Percentiles rank a stretch among this genome's conserved stretches.
phyloP scores from a whole-genome alignment of 2,888 invertebrate species.

The Xanthorhoe designata region DNA sequence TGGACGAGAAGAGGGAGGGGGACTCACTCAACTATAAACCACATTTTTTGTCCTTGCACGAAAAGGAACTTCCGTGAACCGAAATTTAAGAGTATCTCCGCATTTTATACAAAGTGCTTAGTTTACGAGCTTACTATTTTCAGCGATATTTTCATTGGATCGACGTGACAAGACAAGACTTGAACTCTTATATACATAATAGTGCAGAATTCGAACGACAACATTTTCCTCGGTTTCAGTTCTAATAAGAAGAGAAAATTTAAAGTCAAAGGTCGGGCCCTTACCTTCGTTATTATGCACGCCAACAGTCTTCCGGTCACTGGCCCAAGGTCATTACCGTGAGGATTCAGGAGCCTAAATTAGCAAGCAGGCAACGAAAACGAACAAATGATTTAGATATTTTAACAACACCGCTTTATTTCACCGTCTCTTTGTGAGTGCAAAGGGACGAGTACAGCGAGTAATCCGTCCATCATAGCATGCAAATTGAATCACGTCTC shows the following conservation, averaged over 20 bases:
- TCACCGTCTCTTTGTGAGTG: conserved; percentile 51
- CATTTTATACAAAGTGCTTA: conserved; percentile 17
- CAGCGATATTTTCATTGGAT: not conserved
- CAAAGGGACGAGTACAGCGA: conserved; percentile 56
- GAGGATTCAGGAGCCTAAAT: not conserved
- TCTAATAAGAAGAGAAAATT: not conserved
- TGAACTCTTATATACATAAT: not conserved
- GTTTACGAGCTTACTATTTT: conserved; percentile 4
- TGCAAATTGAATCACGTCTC: conserved; percentile 83
- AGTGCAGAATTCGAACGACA: not conserved
- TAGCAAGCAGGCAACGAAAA: conserved; percentile 2
- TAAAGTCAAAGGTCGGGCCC: not conserved
- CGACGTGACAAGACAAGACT: not conserved
- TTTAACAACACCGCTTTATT: conserved; percentile 37
- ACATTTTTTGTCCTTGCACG: conserved; percentile 69
- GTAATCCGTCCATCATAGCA: conserved; percentile 79
- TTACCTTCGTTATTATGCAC: not conserved
- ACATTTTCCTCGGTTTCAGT: not conserved
- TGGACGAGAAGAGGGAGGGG: conserved; percentile 57
- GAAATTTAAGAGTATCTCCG: conserved; percentile 40
- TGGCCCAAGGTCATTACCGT: not conserved
- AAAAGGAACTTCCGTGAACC: conserved; percentile 56
- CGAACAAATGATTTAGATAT: conserved; percentile 2
- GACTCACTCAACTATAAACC: conserved; percentile 69
- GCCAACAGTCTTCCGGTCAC: not conserved